phyloP scores from a whole-genome alignment of 2,113 vertebrate species.

The Zeus faber region DNA sequence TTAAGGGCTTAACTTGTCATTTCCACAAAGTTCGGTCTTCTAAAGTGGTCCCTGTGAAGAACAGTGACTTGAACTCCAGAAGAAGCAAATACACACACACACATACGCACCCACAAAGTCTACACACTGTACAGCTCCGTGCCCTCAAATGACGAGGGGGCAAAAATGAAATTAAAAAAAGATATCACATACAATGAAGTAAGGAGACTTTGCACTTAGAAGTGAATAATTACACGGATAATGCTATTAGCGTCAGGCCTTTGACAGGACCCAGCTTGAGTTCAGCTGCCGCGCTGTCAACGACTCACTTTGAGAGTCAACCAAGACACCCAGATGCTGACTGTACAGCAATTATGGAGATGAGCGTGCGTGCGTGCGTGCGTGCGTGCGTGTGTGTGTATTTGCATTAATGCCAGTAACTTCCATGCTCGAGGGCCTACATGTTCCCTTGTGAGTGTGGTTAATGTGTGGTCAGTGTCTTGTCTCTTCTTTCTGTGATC shows the following conservation, averaged over 20 bases:
- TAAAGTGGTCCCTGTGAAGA: too few relatives aligned
- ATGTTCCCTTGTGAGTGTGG: too few relatives aligned
- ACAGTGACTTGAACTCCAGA: too few relatives aligned
- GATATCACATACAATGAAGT: slow-evolving; percentile 30
- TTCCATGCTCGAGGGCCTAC: too few relatives aligned
- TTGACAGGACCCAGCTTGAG: slow-evolving; percentile 62
- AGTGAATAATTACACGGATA: slow-evolving; percentile 65
- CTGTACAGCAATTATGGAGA: slow-evolving; percentile 70
- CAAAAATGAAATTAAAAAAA: not conserved
- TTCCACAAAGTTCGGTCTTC: too few relatives aligned
- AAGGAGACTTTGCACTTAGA: slow-evolving; percentile 62
- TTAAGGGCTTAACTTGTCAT: too few relatives aligned
- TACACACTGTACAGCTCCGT: not conserved
- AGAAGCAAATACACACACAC: not conserved
- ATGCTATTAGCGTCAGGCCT: slow-evolving; percentile 67
- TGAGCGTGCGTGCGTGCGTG: slow-evolving; percentile 36
- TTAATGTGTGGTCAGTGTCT: too few relatives aligned
- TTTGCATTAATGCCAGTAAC: too few relatives aligned
- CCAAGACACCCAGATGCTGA: slow-evolving; percentile 62
- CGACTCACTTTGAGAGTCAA: slow-evolving; percentile 61
- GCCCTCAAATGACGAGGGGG: not conserved
- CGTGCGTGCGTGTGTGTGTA: slow-evolving; percentile 1
- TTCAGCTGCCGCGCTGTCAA: slow-evolving; percentile 61
- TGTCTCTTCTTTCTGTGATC: too few relatives aligned
- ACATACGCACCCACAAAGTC: not conserved